Evolutionary conservation across 2,888 invertebrate genomes (phyloP).

Genomic region (Parascotia fuliginaria): DNA sequence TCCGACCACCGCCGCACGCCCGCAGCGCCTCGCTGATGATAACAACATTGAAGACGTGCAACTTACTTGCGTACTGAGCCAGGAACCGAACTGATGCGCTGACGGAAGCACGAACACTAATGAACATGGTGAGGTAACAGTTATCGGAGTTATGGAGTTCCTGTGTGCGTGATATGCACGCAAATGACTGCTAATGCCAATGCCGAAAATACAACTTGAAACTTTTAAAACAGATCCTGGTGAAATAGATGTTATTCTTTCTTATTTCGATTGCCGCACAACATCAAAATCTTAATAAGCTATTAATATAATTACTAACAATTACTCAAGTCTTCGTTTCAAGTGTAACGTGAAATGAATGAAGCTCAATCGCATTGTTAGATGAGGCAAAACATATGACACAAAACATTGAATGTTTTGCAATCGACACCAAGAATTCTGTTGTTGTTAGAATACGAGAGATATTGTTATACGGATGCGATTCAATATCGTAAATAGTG

Average conservation of each 20-base stretch:
- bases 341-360: too few species aligned
- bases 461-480: neutral
- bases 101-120: neutral
- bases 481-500: too few species aligned
- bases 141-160: constrained; percentile 33
- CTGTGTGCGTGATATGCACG: constrained; percentile 20
- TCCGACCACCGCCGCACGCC: constrained; percentile 36
- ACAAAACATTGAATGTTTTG: neutral
- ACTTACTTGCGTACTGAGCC: neutral
- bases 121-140: constrained; percentile 20
- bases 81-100: neutral
- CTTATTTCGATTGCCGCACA: too few species aligned
- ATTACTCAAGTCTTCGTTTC: too few species aligned
- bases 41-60: constrained; percentile 16
- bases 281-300: too few species aligned
- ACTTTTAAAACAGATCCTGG: too few species aligned
- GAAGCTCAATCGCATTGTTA: too few species aligned
- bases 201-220: neutral
- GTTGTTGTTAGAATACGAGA: neutral
- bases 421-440: neutral
- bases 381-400: neutral
- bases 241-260: too few species aligned
- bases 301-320: too few species aligned
- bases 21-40: constrained; percentile 25
- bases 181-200: neutral